Percentiles rank a stretch among this genome's conserved stretches.
Conservation (phyloP, 2,888 invertebrate species). For the Ephialtes manifestator region DNA sequence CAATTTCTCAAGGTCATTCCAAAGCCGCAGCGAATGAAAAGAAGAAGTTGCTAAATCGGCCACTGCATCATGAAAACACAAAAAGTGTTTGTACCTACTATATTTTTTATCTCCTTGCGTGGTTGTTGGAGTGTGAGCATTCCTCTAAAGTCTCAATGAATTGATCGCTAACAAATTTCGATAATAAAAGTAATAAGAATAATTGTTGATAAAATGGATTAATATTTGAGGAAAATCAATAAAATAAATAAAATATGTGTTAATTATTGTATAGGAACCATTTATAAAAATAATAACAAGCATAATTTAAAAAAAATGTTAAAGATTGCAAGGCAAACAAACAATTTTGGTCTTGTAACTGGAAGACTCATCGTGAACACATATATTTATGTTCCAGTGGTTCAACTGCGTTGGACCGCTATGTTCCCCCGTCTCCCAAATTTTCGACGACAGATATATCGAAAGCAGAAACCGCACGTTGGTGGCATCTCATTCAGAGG, state of each 20-base stretch:
- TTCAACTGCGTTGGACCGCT: not conserved
- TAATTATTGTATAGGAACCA: not conserved
- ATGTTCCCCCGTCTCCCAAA: not conserved
- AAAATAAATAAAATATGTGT: not conserved
- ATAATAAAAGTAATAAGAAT: too few relatives aligned
- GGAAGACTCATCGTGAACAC: not conserved
- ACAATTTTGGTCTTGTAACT: not conserved
- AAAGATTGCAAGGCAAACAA: not conserved
- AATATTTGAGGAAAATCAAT: too few relatives aligned
- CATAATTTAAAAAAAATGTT: not conserved
- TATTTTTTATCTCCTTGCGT: too few relatives aligned
- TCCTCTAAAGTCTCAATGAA: too few relatives aligned
- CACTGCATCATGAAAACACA: too few relatives aligned
- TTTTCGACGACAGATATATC: conserved; percentile 25
- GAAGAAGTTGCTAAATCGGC: too few relatives aligned
- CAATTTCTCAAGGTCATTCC: too few relatives aligned
- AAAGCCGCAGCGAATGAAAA: too few relatives aligned
- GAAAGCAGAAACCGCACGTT: conserved; percentile 30
- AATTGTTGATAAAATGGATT: too few relatives aligned
- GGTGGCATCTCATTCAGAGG: conserved; percentile 3
- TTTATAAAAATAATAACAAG: not conserved
- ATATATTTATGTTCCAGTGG: conserved; percentile 12
- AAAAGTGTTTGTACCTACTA: too few relatives aligned
- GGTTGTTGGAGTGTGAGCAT: too few relatives aligned
- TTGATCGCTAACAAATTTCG: too few relatives aligned